Evolutionary conservation across 2,888 invertebrate species (phyloP).

Genomic region (Eremobia ochroleuca): DNA sequence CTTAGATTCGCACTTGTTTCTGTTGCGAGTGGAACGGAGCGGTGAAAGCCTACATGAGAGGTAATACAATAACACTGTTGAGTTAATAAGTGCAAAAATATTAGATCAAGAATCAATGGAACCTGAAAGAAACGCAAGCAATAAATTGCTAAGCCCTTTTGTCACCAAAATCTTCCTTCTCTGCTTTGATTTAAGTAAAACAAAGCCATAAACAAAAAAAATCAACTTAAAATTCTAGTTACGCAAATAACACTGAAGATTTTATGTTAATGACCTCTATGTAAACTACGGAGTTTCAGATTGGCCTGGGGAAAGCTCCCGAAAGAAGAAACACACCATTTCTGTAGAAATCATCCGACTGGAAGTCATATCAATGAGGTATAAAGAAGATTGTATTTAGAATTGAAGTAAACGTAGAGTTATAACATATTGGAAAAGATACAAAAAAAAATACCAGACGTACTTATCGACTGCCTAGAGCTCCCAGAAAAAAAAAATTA

Average conservation of each 20-base stretch:
- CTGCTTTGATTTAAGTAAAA: background rate
- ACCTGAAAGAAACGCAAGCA: background rate
- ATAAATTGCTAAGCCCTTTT: background rate
- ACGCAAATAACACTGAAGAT: background rate
- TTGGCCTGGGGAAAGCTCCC: background rate
- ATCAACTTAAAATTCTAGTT: background rate
- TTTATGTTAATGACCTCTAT: too few species aligned
- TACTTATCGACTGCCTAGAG: background rate
- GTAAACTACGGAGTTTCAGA: background rate
- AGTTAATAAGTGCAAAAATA: background rate
- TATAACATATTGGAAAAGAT: background rate
- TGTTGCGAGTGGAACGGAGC: conserved; percentile 8
- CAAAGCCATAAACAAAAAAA: background rate
- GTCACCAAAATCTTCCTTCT: too few species aligned
- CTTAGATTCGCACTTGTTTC: conserved; percentile 56
- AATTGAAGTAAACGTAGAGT: background rate
- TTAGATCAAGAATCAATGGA: background rate
- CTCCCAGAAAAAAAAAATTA: background rate
- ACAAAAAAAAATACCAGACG: background rate
- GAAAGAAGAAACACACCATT: background rate
- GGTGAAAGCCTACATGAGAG: conserved; percentile 35
- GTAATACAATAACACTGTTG: background rate
- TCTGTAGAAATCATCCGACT: background rate
- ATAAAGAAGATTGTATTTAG: background rate
- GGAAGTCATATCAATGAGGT: background rate